A percentile compares a stretch with the other conserved stretches of the same genome.
phyloP scores from a whole-genome alignment of 23 tunicate species.

The Halocynthia roretzi region DNA sequence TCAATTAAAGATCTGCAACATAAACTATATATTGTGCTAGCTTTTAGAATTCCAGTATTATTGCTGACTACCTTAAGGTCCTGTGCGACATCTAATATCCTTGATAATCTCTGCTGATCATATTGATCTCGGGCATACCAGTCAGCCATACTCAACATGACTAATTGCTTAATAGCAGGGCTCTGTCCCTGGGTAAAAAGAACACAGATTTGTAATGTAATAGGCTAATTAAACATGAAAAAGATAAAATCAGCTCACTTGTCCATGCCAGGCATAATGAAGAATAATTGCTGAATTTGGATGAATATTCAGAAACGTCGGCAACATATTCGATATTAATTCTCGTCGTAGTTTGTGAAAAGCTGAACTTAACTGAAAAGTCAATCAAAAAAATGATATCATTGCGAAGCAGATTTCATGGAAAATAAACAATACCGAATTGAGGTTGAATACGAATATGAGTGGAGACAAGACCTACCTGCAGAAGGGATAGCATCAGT shows the following conservation, averaged over 20 bases:
- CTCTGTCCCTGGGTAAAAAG: constrained; percentile 12
- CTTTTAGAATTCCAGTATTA: background rate
- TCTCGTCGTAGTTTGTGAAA: constrained; percentile 46
- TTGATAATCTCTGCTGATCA: constrained; percentile 66
- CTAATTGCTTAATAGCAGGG: constrained; percentile 28
- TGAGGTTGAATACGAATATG: background rate
- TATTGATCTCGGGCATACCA: constrained; percentile 74
- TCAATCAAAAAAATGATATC: background rate
- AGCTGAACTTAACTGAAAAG: constrained; percentile 29
- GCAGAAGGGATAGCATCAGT: constrained; percentile 55
- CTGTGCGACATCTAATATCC: constrained; percentile 78
- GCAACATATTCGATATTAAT: constrained; percentile 36
- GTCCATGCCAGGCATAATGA: constrained; percentile 65
- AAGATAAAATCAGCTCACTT: constrained; percentile 25
- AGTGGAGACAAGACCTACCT: constrained; percentile 24
- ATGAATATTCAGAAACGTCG: constrained; percentile 72
- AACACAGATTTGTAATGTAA: background rate
- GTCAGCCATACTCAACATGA: constrained; percentile 74
- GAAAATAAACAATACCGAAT: background rate
- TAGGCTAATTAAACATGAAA: background rate
- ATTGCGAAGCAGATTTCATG: background rate
- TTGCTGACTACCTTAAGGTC: constrained; percentile 52
- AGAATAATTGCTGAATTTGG: constrained; percentile 83
- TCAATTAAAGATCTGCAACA: background rate
- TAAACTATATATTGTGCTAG: background rate